A percentile compares a stretch with the other conserved stretches of the same genome.
These are phyloP conservation scores for Epizoanthus fatuus DNA, from an alignment of 92 coral and sea anemone species.

Conservation along the genomic window DNA sequence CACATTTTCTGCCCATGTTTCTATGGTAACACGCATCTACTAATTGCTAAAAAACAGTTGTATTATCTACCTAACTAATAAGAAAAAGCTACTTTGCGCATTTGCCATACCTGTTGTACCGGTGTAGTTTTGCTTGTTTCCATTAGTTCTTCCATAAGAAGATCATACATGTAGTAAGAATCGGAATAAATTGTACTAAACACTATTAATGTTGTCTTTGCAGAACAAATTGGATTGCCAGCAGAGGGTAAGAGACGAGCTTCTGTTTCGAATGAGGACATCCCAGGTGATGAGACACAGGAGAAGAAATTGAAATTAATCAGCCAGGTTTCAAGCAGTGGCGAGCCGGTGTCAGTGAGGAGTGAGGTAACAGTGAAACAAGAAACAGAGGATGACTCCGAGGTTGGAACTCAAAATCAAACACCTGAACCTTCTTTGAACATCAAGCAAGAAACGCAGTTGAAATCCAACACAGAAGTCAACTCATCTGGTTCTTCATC, in stretches of 20 bases:
- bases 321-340: not conserved
- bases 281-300: not conserved
- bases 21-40: too few relatives aligned
- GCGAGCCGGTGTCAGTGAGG: not conserved
- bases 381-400: not conserved
- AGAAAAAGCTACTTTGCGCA: too few relatives aligned
- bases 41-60: too few relatives aligned
- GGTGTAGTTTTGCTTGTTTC: too few relatives aligned
- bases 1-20: too few relatives aligned
- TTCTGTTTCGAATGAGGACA: not conserved
- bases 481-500: not conserved
- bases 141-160: too few relatives aligned
- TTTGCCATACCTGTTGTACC: too few relatives aligned
- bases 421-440: not conserved
- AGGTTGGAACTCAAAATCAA: not conserved
- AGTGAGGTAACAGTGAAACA: not conserved
- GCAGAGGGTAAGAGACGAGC: not conserved
- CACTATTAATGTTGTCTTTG: not conserved
- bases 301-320: not conserved
- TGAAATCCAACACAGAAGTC: not conserved
- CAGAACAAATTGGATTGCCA: not conserved
- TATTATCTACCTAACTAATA: too few relatives aligned
- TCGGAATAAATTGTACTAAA: not conserved
- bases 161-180: not conserved
- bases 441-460: not conserved